A percentile compares a stretch with the other conserved stretches of the same genome.
Evolutionary conservation across 2,797 vertebrate genomes (phyloP).

Genomic region (Rhinoraja longicauda): DNA sequence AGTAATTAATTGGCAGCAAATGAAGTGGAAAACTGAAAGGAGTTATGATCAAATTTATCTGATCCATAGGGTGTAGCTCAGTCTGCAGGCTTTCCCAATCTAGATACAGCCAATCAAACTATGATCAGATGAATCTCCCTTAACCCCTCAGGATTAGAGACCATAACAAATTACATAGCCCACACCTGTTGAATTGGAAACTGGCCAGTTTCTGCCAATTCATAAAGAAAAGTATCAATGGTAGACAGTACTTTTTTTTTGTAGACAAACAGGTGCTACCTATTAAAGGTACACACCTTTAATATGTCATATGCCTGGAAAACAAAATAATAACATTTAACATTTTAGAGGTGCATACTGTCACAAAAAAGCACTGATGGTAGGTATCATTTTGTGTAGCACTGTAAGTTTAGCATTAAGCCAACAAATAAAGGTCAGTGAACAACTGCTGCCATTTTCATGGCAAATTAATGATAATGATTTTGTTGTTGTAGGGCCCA

Average conservation of each 20-base stretch:
- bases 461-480: not conserved
- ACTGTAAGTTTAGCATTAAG: not conserved
- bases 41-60: not conserved
- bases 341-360: no score
- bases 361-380: no score
- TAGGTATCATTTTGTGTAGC: no score
- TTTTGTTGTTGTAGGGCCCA: not conserved
- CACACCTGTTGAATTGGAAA: not conserved
- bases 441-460: not conserved
- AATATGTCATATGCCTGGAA: no score
- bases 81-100: not conserved
- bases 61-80: not conserved
- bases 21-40: slow-evolving; percentile 3
- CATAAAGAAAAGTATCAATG: not conserved
- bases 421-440: not conserved
- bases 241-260: no score
- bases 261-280: no score
- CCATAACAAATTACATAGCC: not conserved
- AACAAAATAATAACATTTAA: no score
- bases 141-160: not conserved
- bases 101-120: not conserved
- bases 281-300: no score
- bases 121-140: not conserved
- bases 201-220: not conserved
- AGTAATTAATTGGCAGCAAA: slow-evolving; percentile 28